Evolutionary conservation across 2,888 invertebrate genomes (phyloP), one percentile per base, ranked within the genome.

Genomic region (Cataglyphis altisquamis): DNA sequence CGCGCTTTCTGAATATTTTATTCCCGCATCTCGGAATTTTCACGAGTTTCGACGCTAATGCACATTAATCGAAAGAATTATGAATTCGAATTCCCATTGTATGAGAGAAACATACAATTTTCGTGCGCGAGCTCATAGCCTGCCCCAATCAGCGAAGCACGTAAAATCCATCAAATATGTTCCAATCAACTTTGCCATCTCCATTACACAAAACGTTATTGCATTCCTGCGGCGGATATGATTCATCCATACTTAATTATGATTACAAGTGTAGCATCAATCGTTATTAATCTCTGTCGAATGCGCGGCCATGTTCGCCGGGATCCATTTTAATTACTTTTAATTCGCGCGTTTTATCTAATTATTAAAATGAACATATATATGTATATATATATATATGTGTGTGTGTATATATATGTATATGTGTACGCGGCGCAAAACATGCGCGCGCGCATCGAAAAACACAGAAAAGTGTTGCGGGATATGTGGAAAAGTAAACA

Each of bases 161-260:
- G 85, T 89, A 88, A 89, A 89, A 89, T 89, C 88, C 84, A 85
- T 82, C 87, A 84, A 87, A 89, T 89, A 85, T 81, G 77, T 80
- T 86, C 75, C 87, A 89, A 89, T 88, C 87, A 88, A 77, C 68
- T 78, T 64, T 77, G 74, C 60, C 83, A 72, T 72, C 73, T 78
- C 63, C 81, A 67, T 82, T 80, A 63, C 84, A 18, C 74, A 83
- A 82, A 84, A 86, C 87, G 73, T 84, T 87, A 89, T 86, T 87
- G 72, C 84, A 85, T 83, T 85, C 86, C 82, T 81, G 82, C 55
- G 67, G 57, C 60, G 81, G 64, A 60, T 81, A 72, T 80, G 78
- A 68, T 86, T 63, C 66, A 82, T 78, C 88, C 83, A 84, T 80
- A 87, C 87, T 87, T 87, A 82, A 87, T 89, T 89, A 89, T 87